A percentile compares a stretch with the other conserved stretches of the same genome.
phyloP scores from a whole-genome alignment of 2,113 vertebrate genomes.

The Lophochroa leadbeateri region DNA sequence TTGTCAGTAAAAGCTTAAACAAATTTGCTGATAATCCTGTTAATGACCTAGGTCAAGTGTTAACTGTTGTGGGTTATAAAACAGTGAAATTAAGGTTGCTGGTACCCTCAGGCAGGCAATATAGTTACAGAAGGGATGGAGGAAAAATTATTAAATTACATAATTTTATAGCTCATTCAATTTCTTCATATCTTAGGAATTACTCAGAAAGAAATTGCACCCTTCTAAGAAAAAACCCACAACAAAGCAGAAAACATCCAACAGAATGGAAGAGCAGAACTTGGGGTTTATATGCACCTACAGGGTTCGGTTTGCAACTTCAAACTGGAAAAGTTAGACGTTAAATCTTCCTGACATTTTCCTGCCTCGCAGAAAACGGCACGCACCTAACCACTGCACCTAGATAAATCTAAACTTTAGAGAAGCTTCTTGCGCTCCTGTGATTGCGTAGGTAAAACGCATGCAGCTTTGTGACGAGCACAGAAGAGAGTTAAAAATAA shows the following conservation, averaged over 20 bases:
- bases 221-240: slow-evolving; percentile 6
- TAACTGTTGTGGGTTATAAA: slow-evolving; percentile 86
- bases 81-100: slow-evolving; percentile 81
- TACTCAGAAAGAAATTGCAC: slow-evolving; percentile 1
- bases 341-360: slow-evolving; percentile 30
- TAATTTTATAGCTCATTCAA: slow-evolving; percentile 37
- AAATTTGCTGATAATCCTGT: slow-evolving; percentile 88
- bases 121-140: slow-evolving; percentile 56
- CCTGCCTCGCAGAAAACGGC: background rate
- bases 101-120: slow-evolving; percentile 75
- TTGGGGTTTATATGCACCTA: slow-evolving; percentile 4
- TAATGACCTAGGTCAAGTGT: slow-evolving; percentile 88
- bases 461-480: background rate
- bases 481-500: background rate
- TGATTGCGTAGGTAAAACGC: background rate
- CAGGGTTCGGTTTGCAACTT: background rate
- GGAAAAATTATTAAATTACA: slow-evolving; percentile 73
- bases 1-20: slow-evolving; percentile 88
- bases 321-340: slow-evolving; percentile 17
- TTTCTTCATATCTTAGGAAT: slow-evolving; percentile 47
- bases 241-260: background rate
- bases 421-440: background rate
- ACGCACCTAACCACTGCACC: background rate
- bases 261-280: slow-evolving; percentile 12
- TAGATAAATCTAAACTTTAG: slow-evolving; percentile 2